Base-by-base conservation (phyloP, 2,888 invertebrate species). In the Xanthorhoe designata region DNA sequence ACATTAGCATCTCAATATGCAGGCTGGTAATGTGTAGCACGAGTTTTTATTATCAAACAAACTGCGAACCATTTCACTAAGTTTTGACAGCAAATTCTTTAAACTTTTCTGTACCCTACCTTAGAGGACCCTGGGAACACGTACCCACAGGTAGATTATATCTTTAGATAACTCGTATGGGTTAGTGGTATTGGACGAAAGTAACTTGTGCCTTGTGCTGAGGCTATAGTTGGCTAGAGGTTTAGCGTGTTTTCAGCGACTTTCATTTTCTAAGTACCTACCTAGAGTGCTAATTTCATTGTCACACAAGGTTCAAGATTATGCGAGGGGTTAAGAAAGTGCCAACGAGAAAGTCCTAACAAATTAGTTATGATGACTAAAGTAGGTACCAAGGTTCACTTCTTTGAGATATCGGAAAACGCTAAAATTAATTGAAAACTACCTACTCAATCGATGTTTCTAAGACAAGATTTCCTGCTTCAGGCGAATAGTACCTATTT, bases 221-320 rank as follows among this genome's bases (percentile, higher is more conserved):
- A 47, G 7, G 15, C 1, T 17, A 47, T 15, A 8, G 15, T 35
- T 32, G 19, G 38, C 6, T 38, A 38, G n/a, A 24, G 19, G 29
- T 8, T 59, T 35, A 38, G 59, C 17, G 56, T 45, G 45, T 47
- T 67, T 69, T 73, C 71, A 70, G 62, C 49, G 32, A 74, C 79
- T 79, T 78, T 79, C 79, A 56, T 72, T 78, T 75, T 78, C 72
- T 57, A 61, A 60, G 59, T 32, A 54, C 9, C 4, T 32, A 54
- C 9, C 4, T 50, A 42, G 50, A 15, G 54, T 69, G 73, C 63
- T 75, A 76, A 73, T 66, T 50, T 64, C 52, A 68, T 71, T 69
- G 71, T 70, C 71, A 72, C 42, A 69, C 70, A 68, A 68, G 65
- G 72, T 65, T 68, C 61, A 62, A 24, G 47, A 38, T 19, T 47